These are phyloP conservation scores for Sitophilus oryzae DNA, from an alignment of 1,140 invertebrate genomes.

Conservation along the genomic window DNA sequence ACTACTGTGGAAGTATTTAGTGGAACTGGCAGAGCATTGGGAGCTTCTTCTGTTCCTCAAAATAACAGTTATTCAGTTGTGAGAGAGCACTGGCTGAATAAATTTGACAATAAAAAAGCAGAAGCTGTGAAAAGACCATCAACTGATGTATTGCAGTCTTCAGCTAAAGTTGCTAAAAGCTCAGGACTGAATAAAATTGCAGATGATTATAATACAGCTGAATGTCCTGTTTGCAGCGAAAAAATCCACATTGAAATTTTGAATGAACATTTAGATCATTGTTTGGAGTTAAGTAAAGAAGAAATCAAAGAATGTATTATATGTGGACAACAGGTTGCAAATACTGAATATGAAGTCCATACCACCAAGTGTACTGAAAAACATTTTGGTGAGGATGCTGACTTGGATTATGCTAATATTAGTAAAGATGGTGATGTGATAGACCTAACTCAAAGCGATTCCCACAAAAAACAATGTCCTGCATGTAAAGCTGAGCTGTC, in stretches of 20 bases:
- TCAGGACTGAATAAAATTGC: conserved; percentile 14
- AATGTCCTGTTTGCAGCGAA: conserved; percentile 58
- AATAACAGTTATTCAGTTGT: conserved; percentile 38
- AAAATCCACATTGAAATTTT: conserved; percentile 45
- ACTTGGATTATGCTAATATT: background rate
- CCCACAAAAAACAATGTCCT: conserved; percentile 46
- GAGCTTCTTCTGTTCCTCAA: conserved; percentile 22
- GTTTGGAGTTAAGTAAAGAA: conserved; percentile 39
- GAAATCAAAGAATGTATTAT: conserved; percentile 35
- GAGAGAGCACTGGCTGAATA: conserved; percentile 51
- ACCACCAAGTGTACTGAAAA: conserved; percentile 43
- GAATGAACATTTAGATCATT: conserved; percentile 57
- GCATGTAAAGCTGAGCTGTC: conserved; percentile 47
- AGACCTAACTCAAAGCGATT: conserved; percentile 1
- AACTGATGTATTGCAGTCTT: conserved; percentile 6
- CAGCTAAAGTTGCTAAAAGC: conserved; percentile 23
- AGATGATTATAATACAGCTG: conserved; percentile 16
- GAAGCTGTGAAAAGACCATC: conserved; percentile 11
- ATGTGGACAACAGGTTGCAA: conserved; percentile 37
- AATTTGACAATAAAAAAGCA: conserved; percentile 32
- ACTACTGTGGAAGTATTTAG: conserved; percentile 14
- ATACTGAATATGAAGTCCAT: conserved; percentile 43
- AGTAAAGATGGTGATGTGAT: background rate
- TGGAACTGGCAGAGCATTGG: conserved; percentile 23
- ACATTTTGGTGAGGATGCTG: conserved; percentile 19